These are phyloP conservation scores for Mesoligia furuncula DNA, from an alignment of 2,888 invertebrate genomes.

Conservation along the genomic window DNA sequence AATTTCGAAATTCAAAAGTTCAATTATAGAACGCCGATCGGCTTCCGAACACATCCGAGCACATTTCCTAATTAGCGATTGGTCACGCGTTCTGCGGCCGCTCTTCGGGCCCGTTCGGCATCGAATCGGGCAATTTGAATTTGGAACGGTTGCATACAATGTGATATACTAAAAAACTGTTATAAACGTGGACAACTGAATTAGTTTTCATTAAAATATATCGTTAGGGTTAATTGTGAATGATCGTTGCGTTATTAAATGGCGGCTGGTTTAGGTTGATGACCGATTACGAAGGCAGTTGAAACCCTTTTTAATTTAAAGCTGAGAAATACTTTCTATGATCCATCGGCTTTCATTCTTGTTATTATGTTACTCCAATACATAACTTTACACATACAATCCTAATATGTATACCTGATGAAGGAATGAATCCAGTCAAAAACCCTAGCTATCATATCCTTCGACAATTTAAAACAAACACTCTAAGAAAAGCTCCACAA, in stretches of 20 bases:
- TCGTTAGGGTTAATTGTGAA: slow-evolving; percentile 69
- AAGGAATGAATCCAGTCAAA: slow-evolving; percentile 15
- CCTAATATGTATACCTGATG: neutral
- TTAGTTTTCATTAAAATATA: slow-evolving; percentile 75
- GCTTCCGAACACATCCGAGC: slow-evolving; percentile 85
- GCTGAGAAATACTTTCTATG: slow-evolving; percentile 1
- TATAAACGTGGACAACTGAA: slow-evolving; percentile 72
- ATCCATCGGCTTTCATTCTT: neutral
- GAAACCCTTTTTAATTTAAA: slow-evolving; percentile 42
- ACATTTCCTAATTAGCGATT: slow-evolving; percentile 90
- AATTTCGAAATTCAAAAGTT: slow-evolving; percentile 87
- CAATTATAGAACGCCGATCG: slow-evolving; percentile 87
- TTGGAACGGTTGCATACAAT: slow-evolving; percentile 84
- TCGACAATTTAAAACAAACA: slow-evolving; percentile 50
- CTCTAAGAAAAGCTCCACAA: slow-evolving; percentile 43
- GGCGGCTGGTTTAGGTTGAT: slow-evolving; percentile 40
- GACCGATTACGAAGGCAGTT: slow-evolving; percentile 50
- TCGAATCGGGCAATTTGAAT: slow-evolving; percentile 88
- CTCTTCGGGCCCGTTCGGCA: slow-evolving; percentile 80
- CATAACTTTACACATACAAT: neutral
- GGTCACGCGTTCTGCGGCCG: slow-evolving; percentile 87
- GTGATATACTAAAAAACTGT: slow-evolving; percentile 66
- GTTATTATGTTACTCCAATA: neutral
- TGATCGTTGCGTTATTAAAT: slow-evolving; percentile 60
- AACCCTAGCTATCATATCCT: slow-evolving; percentile 29